Evolutionary conservation across 2,113 vertebrate genomes (phyloP).

Genomic region (Daubentonia madagascariensis): DNA sequence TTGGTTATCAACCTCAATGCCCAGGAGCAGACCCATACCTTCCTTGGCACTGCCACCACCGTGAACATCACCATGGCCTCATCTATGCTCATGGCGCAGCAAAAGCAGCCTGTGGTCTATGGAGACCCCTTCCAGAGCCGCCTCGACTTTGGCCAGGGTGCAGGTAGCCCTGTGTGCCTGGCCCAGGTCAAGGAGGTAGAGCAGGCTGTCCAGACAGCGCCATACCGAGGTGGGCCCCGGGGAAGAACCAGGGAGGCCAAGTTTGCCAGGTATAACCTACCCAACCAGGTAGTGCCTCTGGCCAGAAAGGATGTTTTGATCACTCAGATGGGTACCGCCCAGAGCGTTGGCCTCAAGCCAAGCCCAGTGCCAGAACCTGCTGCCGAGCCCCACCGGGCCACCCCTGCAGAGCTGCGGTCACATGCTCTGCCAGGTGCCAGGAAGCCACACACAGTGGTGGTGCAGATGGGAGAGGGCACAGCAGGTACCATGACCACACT

Average conservation of each 20-base stretch:
- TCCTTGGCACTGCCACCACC: constrained; percentile 89
- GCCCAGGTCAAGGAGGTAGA: constrained; percentile 90
- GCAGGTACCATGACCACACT: constrained; percentile 91
- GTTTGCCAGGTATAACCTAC: constrained; percentile 92
- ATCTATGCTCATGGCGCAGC: constrained; percentile 91
- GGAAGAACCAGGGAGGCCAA: constrained; percentile 91
- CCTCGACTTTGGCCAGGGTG: constrained; percentile 94
- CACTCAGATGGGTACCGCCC: constrained; percentile 85
- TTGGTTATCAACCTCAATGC: constrained; percentile 97
- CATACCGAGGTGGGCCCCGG: constrained; percentile 81
- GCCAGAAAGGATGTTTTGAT: constrained; percentile 92
- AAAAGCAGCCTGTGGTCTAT: constrained; percentile 93
- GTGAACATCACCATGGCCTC: constrained; percentile 92
- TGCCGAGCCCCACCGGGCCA: constrained; percentile 87
- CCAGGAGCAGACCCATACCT: constrained; percentile 93
- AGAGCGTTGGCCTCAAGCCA: constrained; percentile 86
- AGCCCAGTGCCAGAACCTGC: constrained; percentile 84
- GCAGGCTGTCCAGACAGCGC: constrained; percentile 80
- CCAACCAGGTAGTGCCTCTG: constrained; percentile 89
- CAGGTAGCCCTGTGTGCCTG: constrained; percentile 93
- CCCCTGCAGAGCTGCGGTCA: constrained; percentile 91
- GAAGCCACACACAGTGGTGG: constrained; percentile 95
- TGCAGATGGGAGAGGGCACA: constrained; percentile 91
- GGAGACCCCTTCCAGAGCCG: constrained; percentile 97
- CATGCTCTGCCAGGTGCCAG: constrained; percentile 87